These are phyloP conservation scores for Rhabditoides inermis DNA, from an alignment of 2,888 invertebrate species.

Conservation along the genomic window DNA sequence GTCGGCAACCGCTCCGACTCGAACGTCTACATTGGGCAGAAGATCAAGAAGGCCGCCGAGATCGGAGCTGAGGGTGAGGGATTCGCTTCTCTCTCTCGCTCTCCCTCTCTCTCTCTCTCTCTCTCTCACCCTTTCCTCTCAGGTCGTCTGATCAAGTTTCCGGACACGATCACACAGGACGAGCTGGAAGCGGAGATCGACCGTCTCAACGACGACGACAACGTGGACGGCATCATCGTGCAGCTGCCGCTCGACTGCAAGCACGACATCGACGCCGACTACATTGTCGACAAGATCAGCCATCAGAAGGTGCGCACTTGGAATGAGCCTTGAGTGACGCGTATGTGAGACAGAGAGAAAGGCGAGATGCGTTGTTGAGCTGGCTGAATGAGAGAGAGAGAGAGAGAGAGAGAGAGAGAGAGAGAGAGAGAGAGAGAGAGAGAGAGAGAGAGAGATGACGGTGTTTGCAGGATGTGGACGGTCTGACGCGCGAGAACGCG, in stretches of 20 bases:
- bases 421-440: too few species aligned
- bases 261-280: conserved; percentile 76
- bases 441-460: too few species aligned
- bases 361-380: too few species aligned
- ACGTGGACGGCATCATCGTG: conserved; percentile 58
- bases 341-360: too few species aligned
- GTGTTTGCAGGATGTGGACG: conserved; percentile 46
- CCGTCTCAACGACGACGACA: conserved; percentile 72
- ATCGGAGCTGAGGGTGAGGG: conserved; percentile 67
- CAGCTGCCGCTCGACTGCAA: conserved; percentile 74
- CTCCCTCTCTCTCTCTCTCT: background rate
- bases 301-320: conserved; percentile 59
- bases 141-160: conserved; percentile 72
- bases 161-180: conserved; percentile 70
- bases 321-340: background rate
- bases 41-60: conserved; percentile 79
- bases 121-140: conserved; percentile 29
- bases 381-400: too few species aligned
- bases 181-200: conserved; percentile 60
- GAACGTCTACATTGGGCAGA: conserved; percentile 94
- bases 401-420: too few species aligned
- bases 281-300: conserved; percentile 63
- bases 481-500: conserved; percentile 68
- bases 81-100: background rate
- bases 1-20: conserved; percentile 93